A percentile compares a stretch with the other conserved stretches of the same genome.
Evolutionary conservation across 1,140 invertebrate genomes (phyloP).

Genomic region (Ylistrum balloti): DNA sequence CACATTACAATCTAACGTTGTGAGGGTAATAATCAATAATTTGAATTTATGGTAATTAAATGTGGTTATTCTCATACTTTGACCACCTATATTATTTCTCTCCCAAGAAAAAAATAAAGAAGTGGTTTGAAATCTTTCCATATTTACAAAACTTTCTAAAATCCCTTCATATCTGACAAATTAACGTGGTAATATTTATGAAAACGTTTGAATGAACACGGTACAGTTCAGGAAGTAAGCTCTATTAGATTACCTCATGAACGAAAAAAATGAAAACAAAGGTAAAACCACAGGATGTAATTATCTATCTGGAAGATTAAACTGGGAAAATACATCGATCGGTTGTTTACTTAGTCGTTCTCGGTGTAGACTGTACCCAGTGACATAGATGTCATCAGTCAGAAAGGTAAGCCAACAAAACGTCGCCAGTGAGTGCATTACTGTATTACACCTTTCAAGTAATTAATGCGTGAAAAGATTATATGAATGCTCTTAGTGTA

Average conservation of each 20-base stretch:
- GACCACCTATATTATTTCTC: too few species aligned
- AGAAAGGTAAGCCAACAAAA: background rate
- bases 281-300: background rate
- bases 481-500: background rate
- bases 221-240: background rate
- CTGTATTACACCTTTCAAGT: background rate
- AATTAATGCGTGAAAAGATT: background rate
- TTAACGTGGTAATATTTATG: background rate
- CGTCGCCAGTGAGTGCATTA: background rate
- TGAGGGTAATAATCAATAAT: slow-evolving; percentile 14
- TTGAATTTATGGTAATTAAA: background rate
- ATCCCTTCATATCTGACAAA: too few species aligned
- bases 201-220: background rate
- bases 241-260: background rate
- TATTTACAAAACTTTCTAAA: too few species aligned
- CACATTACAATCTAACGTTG: too few species aligned
- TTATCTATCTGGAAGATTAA: background rate
- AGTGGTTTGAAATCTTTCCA: background rate
- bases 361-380: background rate
- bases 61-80: background rate
- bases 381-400: background rate
- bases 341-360: background rate
- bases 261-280: background rate
- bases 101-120: too few species aligned
- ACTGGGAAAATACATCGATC: background rate